These are phyloP conservation scores for Salmo trutta DNA, from an alignment of 2,797 vertebrate genomes.

Conservation along the genomic window DNA sequence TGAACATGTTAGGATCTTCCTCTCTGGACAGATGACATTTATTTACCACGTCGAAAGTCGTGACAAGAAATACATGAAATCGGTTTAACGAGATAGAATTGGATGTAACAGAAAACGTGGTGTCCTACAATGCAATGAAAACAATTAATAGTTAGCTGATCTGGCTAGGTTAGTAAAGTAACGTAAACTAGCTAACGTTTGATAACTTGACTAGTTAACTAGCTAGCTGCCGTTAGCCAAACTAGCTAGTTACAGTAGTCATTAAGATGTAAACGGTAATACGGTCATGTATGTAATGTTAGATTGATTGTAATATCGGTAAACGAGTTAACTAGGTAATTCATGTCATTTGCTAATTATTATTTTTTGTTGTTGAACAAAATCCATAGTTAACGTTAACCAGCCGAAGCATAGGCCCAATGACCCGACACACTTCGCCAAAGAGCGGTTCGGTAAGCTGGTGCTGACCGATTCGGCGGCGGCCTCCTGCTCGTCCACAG, in stretches of 20 bases:
- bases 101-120: background rate
- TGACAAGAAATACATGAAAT: background rate
- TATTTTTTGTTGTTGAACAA: background rate
- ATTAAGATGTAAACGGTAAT: background rate
- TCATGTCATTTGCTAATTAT: background rate
- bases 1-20: background rate
- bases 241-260: no score
- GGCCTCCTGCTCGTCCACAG: slow-evolving; percentile 93
- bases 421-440: background rate
- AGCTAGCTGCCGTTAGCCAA: no score
- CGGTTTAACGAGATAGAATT: background rate
- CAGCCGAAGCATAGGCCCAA: background rate
- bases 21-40: background rate
- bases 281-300: background rate
- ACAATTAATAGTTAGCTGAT: background rate
- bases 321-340: background rate
- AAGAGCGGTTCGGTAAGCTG: slow-evolving; percentile 42
- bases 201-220: no score
- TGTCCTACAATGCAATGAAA: background rate
- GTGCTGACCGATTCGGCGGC: slow-evolving; percentile 87
- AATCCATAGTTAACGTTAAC: background rate
- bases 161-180: background rate
- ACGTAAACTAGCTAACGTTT: background rate
- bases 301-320: background rate
- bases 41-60: background rate